Percentiles rank a stretch among this genome's conserved stretches.
phyloP scores from a whole-genome alignment of 2,797 vertebrate genomes.

The Carapus acus region DNA sequence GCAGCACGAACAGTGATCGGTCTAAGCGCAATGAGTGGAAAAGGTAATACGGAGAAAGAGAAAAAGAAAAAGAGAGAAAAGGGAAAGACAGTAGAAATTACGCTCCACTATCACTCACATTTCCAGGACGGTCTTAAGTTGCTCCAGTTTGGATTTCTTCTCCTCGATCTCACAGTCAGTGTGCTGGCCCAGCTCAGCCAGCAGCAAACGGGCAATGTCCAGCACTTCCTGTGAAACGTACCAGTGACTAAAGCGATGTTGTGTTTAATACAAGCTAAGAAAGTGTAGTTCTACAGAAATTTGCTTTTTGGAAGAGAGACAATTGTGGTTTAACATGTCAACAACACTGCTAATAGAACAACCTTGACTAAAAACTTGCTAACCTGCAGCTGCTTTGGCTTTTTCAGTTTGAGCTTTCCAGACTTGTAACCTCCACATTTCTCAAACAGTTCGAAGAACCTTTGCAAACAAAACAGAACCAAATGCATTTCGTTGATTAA shows the following conservation, averaged over 20 bases:
- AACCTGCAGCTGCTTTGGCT: slow-evolving; percentile 95
- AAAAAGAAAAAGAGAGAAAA: slow-evolving; percentile 18
- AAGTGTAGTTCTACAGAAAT: no score
- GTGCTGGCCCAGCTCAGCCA: slow-evolving; percentile 84
- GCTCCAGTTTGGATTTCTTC: slow-evolving; percentile 92
- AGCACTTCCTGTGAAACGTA: slow-evolving; percentile 84
- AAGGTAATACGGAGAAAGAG: no score
- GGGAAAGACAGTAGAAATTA: background rate
- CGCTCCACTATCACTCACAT: no score
- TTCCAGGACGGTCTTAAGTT: slow-evolving; percentile 94
- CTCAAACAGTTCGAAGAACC: slow-evolving; percentile 95
- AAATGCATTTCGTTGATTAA: background rate
- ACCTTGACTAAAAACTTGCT: slow-evolving; percentile 23
- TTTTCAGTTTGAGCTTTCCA: slow-evolving; percentile 94
- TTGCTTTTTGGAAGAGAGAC: no score
- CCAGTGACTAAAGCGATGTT: background rate
- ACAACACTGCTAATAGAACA: no score
- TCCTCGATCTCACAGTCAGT: slow-evolving; percentile 90
- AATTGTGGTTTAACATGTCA: no score
- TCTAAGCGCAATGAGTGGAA: no score
- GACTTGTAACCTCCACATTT: slow-evolving; percentile 93
- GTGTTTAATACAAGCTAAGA: no score
- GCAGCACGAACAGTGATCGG: no score
- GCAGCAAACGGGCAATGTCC: slow-evolving; percentile 88
- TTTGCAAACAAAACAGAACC: slow-evolving; percentile 54